phyloP scores from a whole-genome alignment of 2,113 vertebrate species.

The Caretta caretta region DNA sequence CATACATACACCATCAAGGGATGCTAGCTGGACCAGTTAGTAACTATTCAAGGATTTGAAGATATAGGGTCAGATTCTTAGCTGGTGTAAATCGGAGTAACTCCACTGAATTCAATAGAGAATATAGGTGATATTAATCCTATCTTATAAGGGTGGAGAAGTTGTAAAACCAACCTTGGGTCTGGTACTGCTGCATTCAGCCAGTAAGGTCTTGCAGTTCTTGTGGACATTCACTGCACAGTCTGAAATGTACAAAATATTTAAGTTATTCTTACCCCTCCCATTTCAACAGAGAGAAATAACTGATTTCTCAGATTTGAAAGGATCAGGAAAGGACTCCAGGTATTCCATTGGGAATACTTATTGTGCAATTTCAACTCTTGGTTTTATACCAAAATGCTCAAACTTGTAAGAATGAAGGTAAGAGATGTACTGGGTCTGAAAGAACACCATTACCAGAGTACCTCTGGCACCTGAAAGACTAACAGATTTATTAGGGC shows the following conservation, averaged over 20 bases:
- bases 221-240: conserved; percentile 93
- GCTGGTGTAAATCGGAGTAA: background rate
- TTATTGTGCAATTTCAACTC: rapidly evolving
- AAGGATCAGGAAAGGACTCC: background rate
- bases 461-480: no score
- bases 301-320: background rate
- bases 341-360: background rate
- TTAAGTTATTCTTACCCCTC: background rate
- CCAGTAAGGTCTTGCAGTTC: conserved; percentile 88
- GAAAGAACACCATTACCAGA: background rate
- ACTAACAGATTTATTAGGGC: no score
- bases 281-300: background rate
- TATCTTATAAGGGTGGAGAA: background rate
- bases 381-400: background rate
- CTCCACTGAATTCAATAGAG: rapidly evolving
- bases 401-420: background rate
- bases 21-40: background rate
- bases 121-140: background rate
- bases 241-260: conserved; percentile 76
- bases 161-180: conserved; percentile 83
- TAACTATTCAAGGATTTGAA: background rate
- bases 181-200: conserved; percentile 88
- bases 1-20: background rate
- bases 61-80: background rate
- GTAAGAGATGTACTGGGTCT: background rate